Evolutionary conservation across 1,140 invertebrate species (phyloP).

Genomic region (Argopecten irradians): DNA sequence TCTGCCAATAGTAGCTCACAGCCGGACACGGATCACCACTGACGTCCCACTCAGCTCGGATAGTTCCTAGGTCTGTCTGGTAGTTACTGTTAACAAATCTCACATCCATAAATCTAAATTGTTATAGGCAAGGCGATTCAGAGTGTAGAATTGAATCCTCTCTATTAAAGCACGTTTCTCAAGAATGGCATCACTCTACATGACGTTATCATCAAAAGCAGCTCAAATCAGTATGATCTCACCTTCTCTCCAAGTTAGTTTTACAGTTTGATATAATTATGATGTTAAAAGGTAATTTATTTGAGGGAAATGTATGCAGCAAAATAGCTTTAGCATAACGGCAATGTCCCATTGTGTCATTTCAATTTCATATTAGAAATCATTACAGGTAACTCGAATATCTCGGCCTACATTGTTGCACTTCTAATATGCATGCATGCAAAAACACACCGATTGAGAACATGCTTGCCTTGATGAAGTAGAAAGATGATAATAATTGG

Average conservation of each 20-base stretch:
- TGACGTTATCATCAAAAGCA: neutral
- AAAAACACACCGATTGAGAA: neutral
- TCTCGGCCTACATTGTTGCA: too few relatives aligned
- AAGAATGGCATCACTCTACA: neutral
- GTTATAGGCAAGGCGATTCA: neutral
- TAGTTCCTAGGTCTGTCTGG: constrained; percentile 48
- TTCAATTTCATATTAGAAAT: too few relatives aligned
- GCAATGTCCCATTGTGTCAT: too few relatives aligned
- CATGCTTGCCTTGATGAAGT: neutral
- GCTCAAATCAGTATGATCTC: too few relatives aligned
- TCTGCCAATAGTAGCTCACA: constrained; percentile 57
- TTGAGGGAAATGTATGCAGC: too few relatives aligned
- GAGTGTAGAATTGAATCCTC: neutral
- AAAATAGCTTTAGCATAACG: too few relatives aligned
- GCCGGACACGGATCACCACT: constrained; percentile 64
- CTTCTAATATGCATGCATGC: neutral
- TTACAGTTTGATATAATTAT: too few relatives aligned
- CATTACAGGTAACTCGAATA: too few relatives aligned
- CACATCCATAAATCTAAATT: too few relatives aligned
- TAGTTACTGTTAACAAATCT: constrained; percentile 48
- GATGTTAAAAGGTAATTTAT: too few relatives aligned
- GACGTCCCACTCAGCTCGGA: constrained; percentile 60
- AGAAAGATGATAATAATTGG: too few relatives aligned
- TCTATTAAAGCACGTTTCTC: neutral
- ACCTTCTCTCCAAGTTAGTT: too few relatives aligned